Evolutionary conservation across 2,888 invertebrate genomes (phyloP), one percentile per base, ranked within the genome.

Genomic region (Apotomis betuletana): DNA sequence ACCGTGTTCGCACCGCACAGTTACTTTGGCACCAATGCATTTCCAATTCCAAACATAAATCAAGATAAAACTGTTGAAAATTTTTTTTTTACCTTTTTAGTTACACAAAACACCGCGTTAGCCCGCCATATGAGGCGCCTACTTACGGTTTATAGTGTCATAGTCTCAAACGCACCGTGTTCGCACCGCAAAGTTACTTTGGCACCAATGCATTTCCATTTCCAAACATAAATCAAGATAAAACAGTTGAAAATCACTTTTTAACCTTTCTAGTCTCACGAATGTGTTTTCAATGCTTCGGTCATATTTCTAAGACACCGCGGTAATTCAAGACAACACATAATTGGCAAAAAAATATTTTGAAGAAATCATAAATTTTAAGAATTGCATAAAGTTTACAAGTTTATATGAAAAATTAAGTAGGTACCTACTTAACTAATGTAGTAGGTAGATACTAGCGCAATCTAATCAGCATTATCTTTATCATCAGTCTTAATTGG

Each of bases 121-220:
- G 15, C 54, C 54, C 54, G 15, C 54, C 54, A 15, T 15, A 15
- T 15, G 54, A 9, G 15, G 13, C 15, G 15, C 86, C 87, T 81
- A 88, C 82, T 81, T 86, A 36, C 6, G 5, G 13, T 44, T 68
- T 68, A 60, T 38, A 38, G 44, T 52, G 52, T 27, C 27, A 27
- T 27, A 27, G 27, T 27, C 27, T 68, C 52, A 68, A 36, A 52
- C 51, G 27, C 27, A 15, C 59, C 65, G 15, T 15, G 15, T 15
- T 15, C 15, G 15, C 15, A 15, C 59, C 57, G 41, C 27, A 46
- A 52, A 68, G 58, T 51, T 13, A 41, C 44, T 68, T 52, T 8
- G 38, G 10, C 3, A 10, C 38, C 5, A 5, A 36, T 38, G 44
- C 3, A 44, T 58, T 36, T 3, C 44, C 54, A 68, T 68, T 54